phyloP scores from a whole-genome alignment of 2,888 invertebrate species.

The Smittia aterrima region DNA sequence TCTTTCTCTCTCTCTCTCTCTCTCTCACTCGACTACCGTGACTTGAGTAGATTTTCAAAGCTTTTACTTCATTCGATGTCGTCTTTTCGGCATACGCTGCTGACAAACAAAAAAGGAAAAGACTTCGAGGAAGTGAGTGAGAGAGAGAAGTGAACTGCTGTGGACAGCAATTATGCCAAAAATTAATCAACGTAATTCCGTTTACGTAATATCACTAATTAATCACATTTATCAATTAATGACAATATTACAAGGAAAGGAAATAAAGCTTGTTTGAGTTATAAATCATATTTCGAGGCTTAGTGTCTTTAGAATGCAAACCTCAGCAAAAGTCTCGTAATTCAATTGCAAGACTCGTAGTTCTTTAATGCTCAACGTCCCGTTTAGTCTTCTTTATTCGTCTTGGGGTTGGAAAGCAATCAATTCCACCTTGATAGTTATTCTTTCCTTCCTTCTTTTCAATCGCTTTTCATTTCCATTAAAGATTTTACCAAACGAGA shows the following conservation, averaged over 20 bases:
- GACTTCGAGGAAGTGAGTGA: too few species aligned
- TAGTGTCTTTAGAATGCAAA: neutral
- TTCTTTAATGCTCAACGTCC: too few species aligned
- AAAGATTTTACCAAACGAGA: neutral
- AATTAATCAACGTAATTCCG: constrained; percentile 41
- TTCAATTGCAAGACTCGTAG: neutral
- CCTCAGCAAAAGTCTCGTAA: neutral
- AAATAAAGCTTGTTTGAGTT: constrained; percentile 21
- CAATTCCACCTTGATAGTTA: constrained; percentile 39
- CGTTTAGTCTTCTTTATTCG: neutral
- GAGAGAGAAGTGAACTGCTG: too few species aligned
- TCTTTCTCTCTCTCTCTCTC: neutral
- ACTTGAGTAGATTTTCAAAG: too few species aligned
- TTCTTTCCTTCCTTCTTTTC: constrained; percentile 25
- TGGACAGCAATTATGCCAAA: constrained; percentile 38
- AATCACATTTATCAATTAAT: constrained; percentile 42
- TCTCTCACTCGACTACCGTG: too few species aligned
- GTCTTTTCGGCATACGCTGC: too few species aligned
- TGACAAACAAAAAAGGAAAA: too few species aligned
- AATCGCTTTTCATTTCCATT: neutral
- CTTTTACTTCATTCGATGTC: too few species aligned
- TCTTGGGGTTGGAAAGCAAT: constrained; percentile 32
- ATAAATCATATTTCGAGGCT: constrained; percentile 36
- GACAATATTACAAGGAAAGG: constrained; percentile 38
- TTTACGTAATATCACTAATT: constrained; percentile 36